phyloP scores from a whole-genome alignment of 1,140 invertebrate species.

The Charaxes varanes region DNA sequence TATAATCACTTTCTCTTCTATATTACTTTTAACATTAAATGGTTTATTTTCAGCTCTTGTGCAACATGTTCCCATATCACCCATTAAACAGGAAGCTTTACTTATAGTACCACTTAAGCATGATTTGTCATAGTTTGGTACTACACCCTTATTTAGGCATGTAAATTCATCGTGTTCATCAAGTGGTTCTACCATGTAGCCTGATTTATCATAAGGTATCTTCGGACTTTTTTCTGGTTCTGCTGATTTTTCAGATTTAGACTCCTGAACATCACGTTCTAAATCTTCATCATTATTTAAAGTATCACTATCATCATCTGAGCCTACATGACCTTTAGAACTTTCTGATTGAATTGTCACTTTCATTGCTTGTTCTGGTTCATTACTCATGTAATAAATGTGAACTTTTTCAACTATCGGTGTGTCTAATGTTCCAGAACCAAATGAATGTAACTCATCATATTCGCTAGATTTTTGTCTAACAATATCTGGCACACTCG shows the following conservation, averaged over 20 bases:
- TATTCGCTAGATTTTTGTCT: conserved; percentile 75
- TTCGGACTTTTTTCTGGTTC: conserved; percentile 42
- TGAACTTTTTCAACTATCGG: conserved; percentile 86
- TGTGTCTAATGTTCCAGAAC: conserved; percentile 80
- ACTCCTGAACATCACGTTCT: conserved; percentile 64
- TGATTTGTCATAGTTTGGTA: conserved; percentile 71
- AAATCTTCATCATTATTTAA: conserved; percentile 75
- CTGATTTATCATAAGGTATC: conserved; percentile 69
- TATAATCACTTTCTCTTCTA: conserved; percentile 74
- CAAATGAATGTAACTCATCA: conserved; percentile 86
- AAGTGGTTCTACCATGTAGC: conserved; percentile 70
- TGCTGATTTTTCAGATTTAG: conserved; percentile 48
- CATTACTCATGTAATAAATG: conserved; percentile 86
- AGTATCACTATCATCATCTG: conserved; percentile 76
- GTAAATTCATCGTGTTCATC: conserved; percentile 56
- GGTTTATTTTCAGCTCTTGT: conserved; percentile 61
- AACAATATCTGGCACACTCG: conserved; percentile 39
- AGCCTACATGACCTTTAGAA: conserved; percentile 75
- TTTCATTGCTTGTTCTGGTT: conserved; percentile 80
- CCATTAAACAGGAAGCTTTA: conserved; percentile 72
- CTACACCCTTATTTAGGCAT: conserved; percentile 57
- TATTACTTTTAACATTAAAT: conserved; percentile 47
- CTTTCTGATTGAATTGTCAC: conserved; percentile 79
- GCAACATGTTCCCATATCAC: conserved; percentile 67
- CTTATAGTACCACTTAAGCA: conserved; percentile 74